phyloP scores from a whole-genome alignment of 2,888 invertebrate species.

The Megaustenia siamemsis region DNA sequence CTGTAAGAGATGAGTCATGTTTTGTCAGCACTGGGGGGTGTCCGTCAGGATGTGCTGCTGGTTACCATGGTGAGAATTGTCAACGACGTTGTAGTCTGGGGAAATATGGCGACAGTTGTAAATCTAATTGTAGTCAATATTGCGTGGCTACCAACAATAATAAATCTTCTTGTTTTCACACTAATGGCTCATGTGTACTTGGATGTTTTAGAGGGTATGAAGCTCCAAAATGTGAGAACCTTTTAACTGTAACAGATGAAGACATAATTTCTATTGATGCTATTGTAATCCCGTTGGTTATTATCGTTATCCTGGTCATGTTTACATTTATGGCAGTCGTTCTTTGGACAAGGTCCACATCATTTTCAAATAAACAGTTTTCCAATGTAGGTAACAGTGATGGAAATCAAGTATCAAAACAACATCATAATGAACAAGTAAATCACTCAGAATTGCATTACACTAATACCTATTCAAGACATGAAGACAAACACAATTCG shows the following conservation, averaged over 20 bases:
- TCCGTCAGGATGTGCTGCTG: constrained; percentile 18
- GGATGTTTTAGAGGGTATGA: constrained; percentile 8
- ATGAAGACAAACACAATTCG: not conserved
- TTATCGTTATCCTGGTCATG: not conserved
- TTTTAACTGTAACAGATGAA: not conserved
- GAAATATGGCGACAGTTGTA: constrained; percentile 1
- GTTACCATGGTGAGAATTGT: constrained; percentile 4
- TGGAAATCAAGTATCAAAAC: not conserved
- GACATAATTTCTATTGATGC: not conserved
- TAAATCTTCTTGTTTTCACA: not conserved
- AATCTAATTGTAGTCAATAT: constrained; percentile 12
- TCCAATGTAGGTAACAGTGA: not conserved
- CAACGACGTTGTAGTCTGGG: not conserved
- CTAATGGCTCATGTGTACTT: not conserved
- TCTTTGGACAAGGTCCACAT: not conserved
- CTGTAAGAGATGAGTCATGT: not conserved
- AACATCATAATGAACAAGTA: not conserved
- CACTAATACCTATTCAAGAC: not conserved
- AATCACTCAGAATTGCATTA: not conserved
- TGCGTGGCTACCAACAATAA: not conserved
- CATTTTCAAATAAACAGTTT: not conserved
- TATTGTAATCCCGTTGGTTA: not conserved
- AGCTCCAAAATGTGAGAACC: not conserved
- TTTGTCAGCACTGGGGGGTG: constrained; percentile 3
- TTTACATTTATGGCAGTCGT: not conserved